Evolutionary conservation across 2,113 vertebrate species (phyloP).

Genomic region (Globicephala melas): DNA sequence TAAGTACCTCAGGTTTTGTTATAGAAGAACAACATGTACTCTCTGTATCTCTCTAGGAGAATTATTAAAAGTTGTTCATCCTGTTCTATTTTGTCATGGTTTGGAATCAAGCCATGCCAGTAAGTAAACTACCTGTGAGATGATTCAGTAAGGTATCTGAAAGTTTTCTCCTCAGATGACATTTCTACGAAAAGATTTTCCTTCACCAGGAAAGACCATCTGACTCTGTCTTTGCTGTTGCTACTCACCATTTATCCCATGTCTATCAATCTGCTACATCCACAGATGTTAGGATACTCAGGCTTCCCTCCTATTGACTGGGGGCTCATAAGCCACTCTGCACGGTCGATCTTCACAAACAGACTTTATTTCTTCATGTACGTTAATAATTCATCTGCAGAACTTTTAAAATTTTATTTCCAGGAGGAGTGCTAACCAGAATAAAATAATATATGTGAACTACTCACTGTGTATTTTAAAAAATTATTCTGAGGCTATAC

Average conservation of each 20-base stretch:
- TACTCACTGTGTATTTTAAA: neutral
- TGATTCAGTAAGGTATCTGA: neutral
- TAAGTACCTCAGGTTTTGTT: neutral
- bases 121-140: neutral
- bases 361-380: neutral
- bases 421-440: neutral
- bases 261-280: neutral
- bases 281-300: neutral
- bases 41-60: neutral
- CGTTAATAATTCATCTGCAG: conserved; percentile 18
- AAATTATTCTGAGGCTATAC: neutral
- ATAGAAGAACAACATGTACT: neutral
- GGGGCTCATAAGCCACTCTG: neutral
- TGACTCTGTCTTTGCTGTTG: neutral
- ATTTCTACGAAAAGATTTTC: neutral
- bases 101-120: neutral
- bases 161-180: neutral
- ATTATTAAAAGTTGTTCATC: neutral
- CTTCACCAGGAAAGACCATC: neutral
- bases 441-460: neutral
- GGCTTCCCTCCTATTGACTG: neutral
- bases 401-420: neutral
- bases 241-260: neutral
- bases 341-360: neutral
- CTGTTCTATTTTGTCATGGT: neutral